Evolutionary conservation across 2,797 vertebrate genomes (phyloP), one percentile per base, ranked within the genome.

Genomic region (Nyctibius grandis): DNA sequence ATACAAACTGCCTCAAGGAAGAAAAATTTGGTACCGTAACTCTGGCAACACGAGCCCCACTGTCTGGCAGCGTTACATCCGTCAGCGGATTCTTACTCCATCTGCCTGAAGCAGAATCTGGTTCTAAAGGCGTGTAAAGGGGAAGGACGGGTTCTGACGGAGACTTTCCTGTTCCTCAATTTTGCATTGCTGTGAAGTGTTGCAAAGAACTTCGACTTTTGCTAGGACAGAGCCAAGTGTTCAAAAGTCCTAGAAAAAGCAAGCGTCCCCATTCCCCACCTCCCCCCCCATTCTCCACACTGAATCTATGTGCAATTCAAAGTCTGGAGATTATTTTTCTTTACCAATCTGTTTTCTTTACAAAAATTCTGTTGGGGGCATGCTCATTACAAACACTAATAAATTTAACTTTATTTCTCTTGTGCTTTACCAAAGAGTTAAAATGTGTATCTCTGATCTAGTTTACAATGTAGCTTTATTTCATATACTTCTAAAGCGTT

Each of bases 81-180:
- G 50, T 29, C 42, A 11, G 6, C 56, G 61, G 17, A 14, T n/a
- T 31, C 67, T 29, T 33, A 29, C 40, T 65, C 22, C 47, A 31
- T 6, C 67, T 38, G 42, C 44, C 56, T 8, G 2, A n/a, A 34
- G 70, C 47, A 80, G 17, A 73, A 53, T 4, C 16, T 53, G 29
- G 29, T 28, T 65, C 42, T 36, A 3, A 54, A 70, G 38, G 59
- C 3, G 1, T 13, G 0, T 2, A 16, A 73, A 16, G 18, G 34
- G 31, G 12, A 44, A 50, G 23, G 65, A 38, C 0, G 8, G 29
- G 28, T 36, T 77, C 57, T 0, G 1, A 26, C 29, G 2, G 17
- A 69, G 16, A 42, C 20, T 15, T 12, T n/a, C 31, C 51, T 80
- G 40, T n/a, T 44, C 42, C 29, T 25, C 57, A 31, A 0, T 18